phyloP scores from a whole-genome alignment of 2,113 vertebrate species.

The Jaculus jaculus region DNA sequence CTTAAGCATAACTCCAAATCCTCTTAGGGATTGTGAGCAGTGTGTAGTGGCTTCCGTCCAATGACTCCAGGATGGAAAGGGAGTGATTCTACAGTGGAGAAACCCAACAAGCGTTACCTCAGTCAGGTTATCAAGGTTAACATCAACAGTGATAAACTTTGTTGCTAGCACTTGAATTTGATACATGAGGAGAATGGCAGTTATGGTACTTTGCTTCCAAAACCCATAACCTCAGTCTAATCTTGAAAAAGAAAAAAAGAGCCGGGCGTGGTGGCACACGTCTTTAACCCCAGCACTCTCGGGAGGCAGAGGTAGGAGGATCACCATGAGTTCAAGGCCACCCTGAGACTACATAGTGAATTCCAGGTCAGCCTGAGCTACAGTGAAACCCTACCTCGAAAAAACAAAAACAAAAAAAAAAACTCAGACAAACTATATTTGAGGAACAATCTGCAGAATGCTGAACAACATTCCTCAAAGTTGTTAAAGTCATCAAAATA shows the following conservation, averaged over 20 bases:
- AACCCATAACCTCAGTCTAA: neutral
- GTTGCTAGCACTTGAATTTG: neutral
- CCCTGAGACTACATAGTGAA: too few species aligned
- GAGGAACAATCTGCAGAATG: neutral
- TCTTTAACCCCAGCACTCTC: too few species aligned
- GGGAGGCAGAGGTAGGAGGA: too few species aligned
- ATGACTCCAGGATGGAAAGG: neutral
- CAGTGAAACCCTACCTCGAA: too few species aligned
- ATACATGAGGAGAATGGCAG: neutral
- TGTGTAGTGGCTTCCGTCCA: neutral
- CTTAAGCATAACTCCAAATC: neutral
- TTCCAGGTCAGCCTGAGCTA: too few species aligned
- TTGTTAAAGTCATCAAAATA: slow-evolving; percentile 9
- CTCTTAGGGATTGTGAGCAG: neutral
- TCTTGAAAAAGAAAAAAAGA: neutral
- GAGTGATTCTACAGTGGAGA: neutral
- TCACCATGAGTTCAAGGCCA: too few species aligned
- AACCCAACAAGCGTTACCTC: neutral
- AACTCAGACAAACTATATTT: neutral
- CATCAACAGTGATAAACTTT: neutral
- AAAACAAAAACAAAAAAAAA: too few species aligned
- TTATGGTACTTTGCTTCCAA: neutral
- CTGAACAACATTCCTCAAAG: slow-evolving; percentile 8
- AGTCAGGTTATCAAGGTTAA: neutral
- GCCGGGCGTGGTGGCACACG: too few species aligned